phyloP scores from a whole-genome alignment of 2,113 vertebrate species.

The Rhynchomys soricoides region DNA sequence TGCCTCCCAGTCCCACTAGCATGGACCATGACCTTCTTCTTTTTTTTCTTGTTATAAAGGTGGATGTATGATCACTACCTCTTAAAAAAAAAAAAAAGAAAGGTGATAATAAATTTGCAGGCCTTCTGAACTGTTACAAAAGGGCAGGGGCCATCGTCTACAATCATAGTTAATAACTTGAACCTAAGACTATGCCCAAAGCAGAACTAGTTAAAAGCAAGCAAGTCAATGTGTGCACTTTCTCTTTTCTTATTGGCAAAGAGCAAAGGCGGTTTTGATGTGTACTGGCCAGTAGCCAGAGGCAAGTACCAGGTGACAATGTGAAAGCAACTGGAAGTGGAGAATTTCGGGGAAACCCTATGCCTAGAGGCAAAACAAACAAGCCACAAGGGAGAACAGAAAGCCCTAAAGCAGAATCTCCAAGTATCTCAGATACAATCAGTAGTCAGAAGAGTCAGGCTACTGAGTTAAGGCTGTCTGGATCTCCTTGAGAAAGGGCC shows the following conservation, averaged over 20 bases:
- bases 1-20: constrained; percentile 43
- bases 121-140: constrained; percentile 52
- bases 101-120: constrained; percentile 63
- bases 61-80: constrained; percentile 32
- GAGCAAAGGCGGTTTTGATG: constrained; percentile 33
- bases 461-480: neutral
- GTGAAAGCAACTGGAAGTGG: neutral
- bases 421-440: neutral
- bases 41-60: neutral
- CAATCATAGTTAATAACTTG: constrained; percentile 21
- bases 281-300: constrained; percentile 28
- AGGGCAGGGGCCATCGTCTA: neutral
- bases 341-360: constrained; percentile 15
- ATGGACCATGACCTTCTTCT: constrained; percentile 60
- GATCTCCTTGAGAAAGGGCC: neutral
- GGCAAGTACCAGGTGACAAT: neutral
- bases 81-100: constrained; percentile 71
- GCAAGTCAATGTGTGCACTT: constrained; percentile 30
- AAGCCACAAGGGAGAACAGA: neutral
- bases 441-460: neutral
- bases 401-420: neutral
- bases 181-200: constrained; percentile 21
- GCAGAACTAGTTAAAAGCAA: constrained; percentile 15
- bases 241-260: constrained; percentile 74
- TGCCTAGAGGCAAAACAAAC: neutral